Evolutionary conservation across 2,113 vertebrate genomes (phyloP).

Genomic region (Periophthalmodon schlosseri): DNA sequence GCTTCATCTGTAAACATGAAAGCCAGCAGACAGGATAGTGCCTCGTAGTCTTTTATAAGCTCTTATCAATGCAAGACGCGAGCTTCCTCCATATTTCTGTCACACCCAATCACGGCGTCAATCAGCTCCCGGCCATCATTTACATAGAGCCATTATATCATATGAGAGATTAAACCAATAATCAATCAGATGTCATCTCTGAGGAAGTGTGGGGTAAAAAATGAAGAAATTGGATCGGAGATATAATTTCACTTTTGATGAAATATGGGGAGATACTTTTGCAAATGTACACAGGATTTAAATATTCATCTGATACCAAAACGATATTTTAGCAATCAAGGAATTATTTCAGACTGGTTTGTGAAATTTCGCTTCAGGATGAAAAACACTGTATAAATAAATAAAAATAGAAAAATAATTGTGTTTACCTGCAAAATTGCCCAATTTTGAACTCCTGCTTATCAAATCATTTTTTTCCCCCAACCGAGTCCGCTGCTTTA

Average conservation of each 20-base stretch:
- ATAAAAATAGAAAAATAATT: background rate
- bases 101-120: conserved; percentile 63
- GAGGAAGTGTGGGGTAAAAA: conserved; percentile 19
- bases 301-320: background rate
- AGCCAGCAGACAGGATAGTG: conserved; percentile 6
- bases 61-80: conserved; percentile 47
- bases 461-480: background rate
- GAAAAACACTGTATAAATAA: background rate
- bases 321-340: background rate
- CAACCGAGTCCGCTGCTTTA: too few species aligned
- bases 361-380: background rate
- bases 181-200: conserved; percentile 47
- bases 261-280: conserved; percentile 27
- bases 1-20: conserved; percentile 49
- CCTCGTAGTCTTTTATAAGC: conserved; percentile 27
- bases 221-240: conserved; percentile 28
- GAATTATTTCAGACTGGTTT: background rate
- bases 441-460: background rate
- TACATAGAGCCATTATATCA: conserved; percentile 52
- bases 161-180: conserved; percentile 57
- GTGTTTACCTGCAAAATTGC: background rate
- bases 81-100: conserved; percentile 49
- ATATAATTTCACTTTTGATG: conserved; percentile 9
- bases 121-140: conserved; percentile 41
- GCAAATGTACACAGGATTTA: conserved; percentile 1